Conservation (phyloP, 1,140 invertebrate genomes). For the Camponotus pennsylvanicus region DNA sequence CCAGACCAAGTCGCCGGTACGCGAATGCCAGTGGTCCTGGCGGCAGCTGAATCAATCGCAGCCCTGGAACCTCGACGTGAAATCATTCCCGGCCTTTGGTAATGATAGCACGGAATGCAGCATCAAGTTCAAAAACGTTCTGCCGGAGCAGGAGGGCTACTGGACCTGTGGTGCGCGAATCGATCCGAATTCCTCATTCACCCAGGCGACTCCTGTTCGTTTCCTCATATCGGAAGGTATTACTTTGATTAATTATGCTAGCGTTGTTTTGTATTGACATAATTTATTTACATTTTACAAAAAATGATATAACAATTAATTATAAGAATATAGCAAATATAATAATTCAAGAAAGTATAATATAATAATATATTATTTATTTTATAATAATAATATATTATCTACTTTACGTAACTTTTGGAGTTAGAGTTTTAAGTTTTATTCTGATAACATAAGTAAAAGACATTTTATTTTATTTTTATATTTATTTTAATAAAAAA, state of each 20-base stretch:
- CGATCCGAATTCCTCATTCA: slow-evolving; percentile 78
- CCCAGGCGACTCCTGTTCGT: slow-evolving; percentile 77
- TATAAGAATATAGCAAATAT: background rate
- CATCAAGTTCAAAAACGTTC: slow-evolving; percentile 82
- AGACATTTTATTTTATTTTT: background rate
- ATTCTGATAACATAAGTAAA: background rate
- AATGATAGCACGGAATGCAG: slow-evolving; percentile 83
- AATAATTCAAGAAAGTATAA: background rate
- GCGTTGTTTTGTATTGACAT: background rate
- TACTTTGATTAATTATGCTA: background rate
- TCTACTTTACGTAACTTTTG: background rate
- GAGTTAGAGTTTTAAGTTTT: background rate
- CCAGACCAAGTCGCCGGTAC: slow-evolving; percentile 77
- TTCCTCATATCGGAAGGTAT: slow-evolving; percentile 83
- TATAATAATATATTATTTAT: background rate
- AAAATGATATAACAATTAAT: background rate
- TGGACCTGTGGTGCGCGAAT: slow-evolving; percentile 84
- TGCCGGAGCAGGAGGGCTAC: slow-evolving; percentile 83
- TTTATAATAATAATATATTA: background rate
- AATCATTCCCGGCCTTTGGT: slow-evolving; percentile 83
- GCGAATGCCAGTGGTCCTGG: slow-evolving; percentile 85
- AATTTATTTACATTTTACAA: background rate
- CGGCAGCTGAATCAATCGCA: slow-evolving; percentile 83
- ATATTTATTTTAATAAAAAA: too few relatives aligned
- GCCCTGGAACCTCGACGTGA: slow-evolving; percentile 82